phyloP scores from a whole-genome alignment of 2,797 vertebrate genomes.

The Falco columbarius region DNA sequence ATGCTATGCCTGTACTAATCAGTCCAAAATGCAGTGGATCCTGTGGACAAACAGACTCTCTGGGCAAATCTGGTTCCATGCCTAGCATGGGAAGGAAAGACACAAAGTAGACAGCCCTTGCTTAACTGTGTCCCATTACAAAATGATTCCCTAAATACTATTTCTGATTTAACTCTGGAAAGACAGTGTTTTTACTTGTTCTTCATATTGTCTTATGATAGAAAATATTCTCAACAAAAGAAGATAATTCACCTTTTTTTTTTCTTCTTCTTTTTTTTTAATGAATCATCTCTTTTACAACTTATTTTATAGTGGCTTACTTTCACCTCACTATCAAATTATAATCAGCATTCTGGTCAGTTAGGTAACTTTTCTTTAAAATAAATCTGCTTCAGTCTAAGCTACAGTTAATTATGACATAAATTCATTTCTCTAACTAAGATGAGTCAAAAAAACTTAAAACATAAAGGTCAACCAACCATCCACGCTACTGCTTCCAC shows the following conservation, averaged over 20 bases:
- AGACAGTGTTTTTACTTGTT: neutral
- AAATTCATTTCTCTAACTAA: neutral
- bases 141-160: neutral
- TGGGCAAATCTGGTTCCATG: neutral
- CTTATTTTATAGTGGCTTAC: neutral
- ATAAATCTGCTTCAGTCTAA: neutral
- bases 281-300: neutral
- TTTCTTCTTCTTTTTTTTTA: neutral
- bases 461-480: neutral
- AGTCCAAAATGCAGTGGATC: neutral
- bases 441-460: neutral
- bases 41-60: neutral
- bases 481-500: neutral
- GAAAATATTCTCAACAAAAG: neutral
- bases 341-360: neutral
- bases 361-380: neutral
- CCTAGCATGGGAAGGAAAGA: neutral
- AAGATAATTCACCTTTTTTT: neutral
- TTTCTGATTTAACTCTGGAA: neutral
- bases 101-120: accelerated
- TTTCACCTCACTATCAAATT: neutral
- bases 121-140: neutral
- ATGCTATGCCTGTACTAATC: neutral
- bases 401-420: neutral
- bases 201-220: neutral